These are phyloP conservation scores for Butorides virescens DNA, from an alignment of 2,113 vertebrate genomes.

Conservation along the genomic window DNA sequence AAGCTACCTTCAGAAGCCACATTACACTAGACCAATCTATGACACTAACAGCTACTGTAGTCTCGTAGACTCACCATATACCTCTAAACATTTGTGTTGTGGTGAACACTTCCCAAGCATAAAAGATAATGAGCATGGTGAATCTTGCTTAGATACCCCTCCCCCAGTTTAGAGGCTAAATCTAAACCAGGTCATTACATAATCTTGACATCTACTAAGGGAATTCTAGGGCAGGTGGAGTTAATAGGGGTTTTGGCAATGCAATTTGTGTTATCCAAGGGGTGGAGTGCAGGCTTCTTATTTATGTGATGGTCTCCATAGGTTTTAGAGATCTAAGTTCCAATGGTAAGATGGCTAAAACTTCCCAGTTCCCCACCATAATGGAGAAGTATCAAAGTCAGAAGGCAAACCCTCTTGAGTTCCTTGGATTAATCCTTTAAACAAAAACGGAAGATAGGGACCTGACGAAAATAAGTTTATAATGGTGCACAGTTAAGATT, in stretches of 20 bases:
- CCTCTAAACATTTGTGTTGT: not conserved
- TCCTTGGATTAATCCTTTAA: not conserved
- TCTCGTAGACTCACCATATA: not conserved
- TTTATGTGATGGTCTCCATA: not conserved
- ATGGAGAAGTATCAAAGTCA: not conserved
- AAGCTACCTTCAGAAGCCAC: not conserved
- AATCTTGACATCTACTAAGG: not conserved
- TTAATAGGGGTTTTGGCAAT: not conserved
- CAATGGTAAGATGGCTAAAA: not conserved
- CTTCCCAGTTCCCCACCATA: not conserved
- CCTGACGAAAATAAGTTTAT: not conserved
- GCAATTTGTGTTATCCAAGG: not conserved
- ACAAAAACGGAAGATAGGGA: not conserved
- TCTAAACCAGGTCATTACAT: not conserved
- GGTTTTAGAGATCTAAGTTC: not conserved
- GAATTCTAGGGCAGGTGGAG: not conserved
- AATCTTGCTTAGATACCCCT: not conserved
- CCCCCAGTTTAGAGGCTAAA: not conserved
- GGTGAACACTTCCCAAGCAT: not conserved
- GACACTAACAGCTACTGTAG: not conserved
- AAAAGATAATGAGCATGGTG: not conserved
- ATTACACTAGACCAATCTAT: not conserved
- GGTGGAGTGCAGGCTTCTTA: not conserved
- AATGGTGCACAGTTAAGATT: not conserved
- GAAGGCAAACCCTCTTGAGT: not conserved